Evolutionary conservation across 2,797 vertebrate species (phyloP).

Genomic region (Microtus agrestis): DNA sequence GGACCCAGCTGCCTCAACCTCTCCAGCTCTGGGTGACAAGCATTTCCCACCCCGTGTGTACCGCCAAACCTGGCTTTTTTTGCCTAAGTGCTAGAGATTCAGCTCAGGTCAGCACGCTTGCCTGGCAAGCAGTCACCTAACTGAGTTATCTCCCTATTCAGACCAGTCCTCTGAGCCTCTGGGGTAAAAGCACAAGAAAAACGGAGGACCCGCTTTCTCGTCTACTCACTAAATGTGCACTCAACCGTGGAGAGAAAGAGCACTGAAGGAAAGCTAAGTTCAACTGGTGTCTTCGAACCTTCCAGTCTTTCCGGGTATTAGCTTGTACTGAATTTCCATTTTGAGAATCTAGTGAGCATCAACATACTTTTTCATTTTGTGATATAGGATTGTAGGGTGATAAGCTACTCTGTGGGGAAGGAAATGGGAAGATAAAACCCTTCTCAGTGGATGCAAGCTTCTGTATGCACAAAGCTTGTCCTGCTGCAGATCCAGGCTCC

Average conservation of each 20-base stretch:
- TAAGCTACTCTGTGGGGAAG: not conserved
- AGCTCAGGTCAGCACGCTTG: not conserved
- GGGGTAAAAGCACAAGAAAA: not conserved
- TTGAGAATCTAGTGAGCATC: not conserved
- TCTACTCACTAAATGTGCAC: not conserved
- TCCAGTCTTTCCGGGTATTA: not conserved
- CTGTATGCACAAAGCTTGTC: not conserved
- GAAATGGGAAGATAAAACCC: constrained; percentile 1
- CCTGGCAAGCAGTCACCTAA: not conserved
- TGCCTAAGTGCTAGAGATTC: not conserved
- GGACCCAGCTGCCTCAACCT: not conserved
- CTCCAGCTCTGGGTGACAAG: not conserved
- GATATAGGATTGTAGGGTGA: not conserved
- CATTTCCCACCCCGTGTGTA: not conserved
- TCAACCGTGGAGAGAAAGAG: not conserved
- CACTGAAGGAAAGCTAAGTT: not conserved
- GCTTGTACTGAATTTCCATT: not conserved
- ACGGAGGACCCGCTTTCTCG: not conserved
- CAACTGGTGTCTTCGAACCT: not conserved
- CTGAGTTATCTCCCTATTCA: not conserved
- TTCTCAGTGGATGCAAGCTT: not conserved
- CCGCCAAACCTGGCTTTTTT: not conserved
- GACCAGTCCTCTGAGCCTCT: not conserved
- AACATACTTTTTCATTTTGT: not conserved
- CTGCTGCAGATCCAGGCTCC: not conserved